Percentiles rank a stretch among this genome's conserved stretches.
These are phyloP conservation scores for Mirza zaza DNA, from an alignment of 2,113 vertebrate genomes.

Conservation along the genomic window DNA sequence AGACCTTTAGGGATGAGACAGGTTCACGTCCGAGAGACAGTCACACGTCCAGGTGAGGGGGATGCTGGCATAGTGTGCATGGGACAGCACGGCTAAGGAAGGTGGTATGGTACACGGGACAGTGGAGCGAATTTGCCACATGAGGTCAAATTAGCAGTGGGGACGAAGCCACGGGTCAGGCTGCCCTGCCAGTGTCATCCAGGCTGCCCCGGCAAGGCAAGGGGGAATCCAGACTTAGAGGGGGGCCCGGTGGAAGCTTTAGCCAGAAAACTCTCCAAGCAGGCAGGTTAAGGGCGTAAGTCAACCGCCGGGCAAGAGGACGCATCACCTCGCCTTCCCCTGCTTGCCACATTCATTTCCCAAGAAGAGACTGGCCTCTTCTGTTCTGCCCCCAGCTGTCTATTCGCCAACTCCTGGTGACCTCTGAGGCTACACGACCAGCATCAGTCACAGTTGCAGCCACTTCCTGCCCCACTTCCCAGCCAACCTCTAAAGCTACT, in stretches of 20 bases:
- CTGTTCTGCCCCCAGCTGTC: background rate
- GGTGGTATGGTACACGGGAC: background rate
- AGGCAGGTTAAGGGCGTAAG: background rate
- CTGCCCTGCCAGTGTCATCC: background rate
- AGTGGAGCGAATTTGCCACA: background rate
- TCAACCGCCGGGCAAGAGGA: background rate
- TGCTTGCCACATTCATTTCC: background rate
- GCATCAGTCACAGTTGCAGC: background rate
- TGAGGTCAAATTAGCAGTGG: background rate
- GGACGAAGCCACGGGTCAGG: slow-evolving; percentile 8
- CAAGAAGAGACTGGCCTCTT: background rate
- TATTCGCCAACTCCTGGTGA: background rate
- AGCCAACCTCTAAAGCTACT: background rate
- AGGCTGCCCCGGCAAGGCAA: background rate
- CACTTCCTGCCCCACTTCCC: background rate
- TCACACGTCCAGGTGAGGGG: background rate
- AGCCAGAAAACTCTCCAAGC: slow-evolving; percentile 18
- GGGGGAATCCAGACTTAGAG: slow-evolving; percentile 10
- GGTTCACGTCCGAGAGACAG: background rate
- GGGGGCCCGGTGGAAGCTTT: background rate
- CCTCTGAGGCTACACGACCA: background rate
- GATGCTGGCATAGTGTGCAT: background rate
- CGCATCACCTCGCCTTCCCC: background rate
- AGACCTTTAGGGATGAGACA: slow-evolving; percentile 23
- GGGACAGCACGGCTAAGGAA: background rate